phyloP scores from a whole-genome alignment of 1,140 invertebrate species.

The Pseudomyrmex dendroicus region DNA sequence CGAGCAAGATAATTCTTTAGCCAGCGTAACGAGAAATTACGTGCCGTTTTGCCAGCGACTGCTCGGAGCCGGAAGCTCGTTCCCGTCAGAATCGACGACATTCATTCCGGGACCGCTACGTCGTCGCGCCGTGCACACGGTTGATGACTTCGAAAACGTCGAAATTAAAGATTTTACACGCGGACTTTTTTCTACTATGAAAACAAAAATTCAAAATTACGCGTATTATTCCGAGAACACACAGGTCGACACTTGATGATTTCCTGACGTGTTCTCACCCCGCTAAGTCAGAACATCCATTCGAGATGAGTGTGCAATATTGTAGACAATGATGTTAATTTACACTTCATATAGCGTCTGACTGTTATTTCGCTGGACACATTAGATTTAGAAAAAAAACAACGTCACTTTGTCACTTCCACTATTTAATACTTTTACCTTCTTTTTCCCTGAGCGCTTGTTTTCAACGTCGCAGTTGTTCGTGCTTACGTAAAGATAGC shows the following conservation, averaged over 20 bases:
- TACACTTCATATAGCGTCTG: background rate
- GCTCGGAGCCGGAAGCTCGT: constrained; percentile 40
- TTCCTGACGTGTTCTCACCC: background rate
- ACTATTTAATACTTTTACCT: background rate
- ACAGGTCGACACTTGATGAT: background rate
- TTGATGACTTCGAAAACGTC: constrained; percentile 57
- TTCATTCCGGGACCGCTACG: background rate
- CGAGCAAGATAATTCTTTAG: constrained; percentile 14
- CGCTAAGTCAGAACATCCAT: background rate
- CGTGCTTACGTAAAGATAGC: constrained; percentile 61
- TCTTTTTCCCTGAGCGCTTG: background rate
- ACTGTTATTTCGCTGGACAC: background rate
- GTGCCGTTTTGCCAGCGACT: background rate
- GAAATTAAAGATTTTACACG: constrained; percentile 41
- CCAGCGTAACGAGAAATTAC: constrained; percentile 19
- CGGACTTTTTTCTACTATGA: background rate
- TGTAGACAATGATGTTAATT: background rate
- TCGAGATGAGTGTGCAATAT: background rate
- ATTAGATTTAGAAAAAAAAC: background rate
- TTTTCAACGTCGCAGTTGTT: constrained; percentile 17
- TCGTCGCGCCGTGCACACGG: constrained; percentile 50
- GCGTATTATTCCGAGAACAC: constrained; percentile 5
- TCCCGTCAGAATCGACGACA: constrained; percentile 42
- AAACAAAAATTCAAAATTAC: constrained; percentile 38
- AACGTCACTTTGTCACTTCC: background rate